phyloP scores from a whole-genome alignment of 2,888 invertebrate species.

The Melitaea athalia region DNA sequence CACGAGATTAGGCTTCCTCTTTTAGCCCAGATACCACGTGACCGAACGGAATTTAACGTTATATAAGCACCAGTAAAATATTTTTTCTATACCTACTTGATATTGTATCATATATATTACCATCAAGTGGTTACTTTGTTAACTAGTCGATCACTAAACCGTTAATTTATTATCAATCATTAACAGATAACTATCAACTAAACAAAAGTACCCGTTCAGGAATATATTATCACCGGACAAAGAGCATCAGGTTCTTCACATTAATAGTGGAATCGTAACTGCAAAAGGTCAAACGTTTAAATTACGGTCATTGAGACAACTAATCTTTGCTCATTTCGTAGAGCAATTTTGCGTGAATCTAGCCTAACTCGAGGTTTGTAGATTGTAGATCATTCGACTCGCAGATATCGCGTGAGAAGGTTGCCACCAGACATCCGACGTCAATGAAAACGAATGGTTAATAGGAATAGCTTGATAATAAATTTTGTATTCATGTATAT shows the following conservation, averaged over 20 bases:
- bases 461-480: conserved; percentile 23
- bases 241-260: conserved; percentile 33
- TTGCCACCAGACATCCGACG: conserved; percentile 31
- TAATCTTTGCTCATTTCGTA: conserved; percentile 24
- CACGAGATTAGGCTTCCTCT: conserved; percentile 29
- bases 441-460: conserved; percentile 25
- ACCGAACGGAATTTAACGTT: conserved; percentile 15
- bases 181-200: background rate
- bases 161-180: background rate
- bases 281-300: conserved; percentile 53
- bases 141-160: background rate
- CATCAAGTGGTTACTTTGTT: too few species aligned
- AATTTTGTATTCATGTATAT: conserved; percentile 25
- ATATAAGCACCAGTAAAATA: background rate
- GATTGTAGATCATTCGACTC: conserved; percentile 16
- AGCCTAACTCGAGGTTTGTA: conserved; percentile 15
- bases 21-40: conserved; percentile 42
- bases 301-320: conserved; percentile 18
- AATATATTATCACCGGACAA: conserved; percentile 2
- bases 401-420: conserved; percentile 33
- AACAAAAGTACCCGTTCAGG: background rate
- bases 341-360: conserved; percentile 31
- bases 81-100: too few species aligned
- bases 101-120: too few species aligned
- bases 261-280: conserved; percentile 49